phyloP scores from a whole-genome alignment of 2,888 invertebrate genomes.

The Stenotaenia linearis region DNA sequence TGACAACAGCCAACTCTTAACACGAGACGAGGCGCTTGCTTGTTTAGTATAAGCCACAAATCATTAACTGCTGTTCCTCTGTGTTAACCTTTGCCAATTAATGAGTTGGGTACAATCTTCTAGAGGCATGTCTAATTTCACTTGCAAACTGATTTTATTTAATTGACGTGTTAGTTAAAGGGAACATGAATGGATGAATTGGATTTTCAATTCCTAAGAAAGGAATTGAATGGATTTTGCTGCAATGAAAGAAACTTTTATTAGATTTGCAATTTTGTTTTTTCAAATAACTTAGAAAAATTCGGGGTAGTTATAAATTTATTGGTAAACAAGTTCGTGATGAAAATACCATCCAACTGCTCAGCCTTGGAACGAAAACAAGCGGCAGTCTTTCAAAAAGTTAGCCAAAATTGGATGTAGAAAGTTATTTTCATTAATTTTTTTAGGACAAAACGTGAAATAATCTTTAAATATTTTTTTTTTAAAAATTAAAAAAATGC shows the following conservation, averaged over 20 bases:
- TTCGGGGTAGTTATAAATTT: no score
- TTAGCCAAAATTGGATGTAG: no score
- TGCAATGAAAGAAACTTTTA: neutral
- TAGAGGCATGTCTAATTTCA: conserved; percentile 14
- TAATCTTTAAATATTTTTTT: no score
- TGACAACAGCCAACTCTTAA: neutral
- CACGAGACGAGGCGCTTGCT: neutral
- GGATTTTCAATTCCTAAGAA: no score
- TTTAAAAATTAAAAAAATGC: neutral
- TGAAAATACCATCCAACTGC: neutral
- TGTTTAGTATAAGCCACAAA: neutral
- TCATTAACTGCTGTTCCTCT: neutral
- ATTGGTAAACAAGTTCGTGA: no score
- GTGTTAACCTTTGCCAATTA: neutral
- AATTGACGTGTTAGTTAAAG: conserved; percentile 7
- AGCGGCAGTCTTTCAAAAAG: no score
- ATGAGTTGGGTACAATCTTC: conserved; percentile 3
- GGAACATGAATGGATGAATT: no score
- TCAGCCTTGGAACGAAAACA: neutral
- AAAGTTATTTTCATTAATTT: no score
- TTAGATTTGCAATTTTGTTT: neutral
- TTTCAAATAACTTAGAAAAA: neutral
- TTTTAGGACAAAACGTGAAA: no score
- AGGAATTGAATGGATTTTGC: no score
- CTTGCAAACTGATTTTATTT: neutral